Evolutionary conservation across 2,888 invertebrate species (phyloP).

Genomic region (Zygaena filipendulae): DNA sequence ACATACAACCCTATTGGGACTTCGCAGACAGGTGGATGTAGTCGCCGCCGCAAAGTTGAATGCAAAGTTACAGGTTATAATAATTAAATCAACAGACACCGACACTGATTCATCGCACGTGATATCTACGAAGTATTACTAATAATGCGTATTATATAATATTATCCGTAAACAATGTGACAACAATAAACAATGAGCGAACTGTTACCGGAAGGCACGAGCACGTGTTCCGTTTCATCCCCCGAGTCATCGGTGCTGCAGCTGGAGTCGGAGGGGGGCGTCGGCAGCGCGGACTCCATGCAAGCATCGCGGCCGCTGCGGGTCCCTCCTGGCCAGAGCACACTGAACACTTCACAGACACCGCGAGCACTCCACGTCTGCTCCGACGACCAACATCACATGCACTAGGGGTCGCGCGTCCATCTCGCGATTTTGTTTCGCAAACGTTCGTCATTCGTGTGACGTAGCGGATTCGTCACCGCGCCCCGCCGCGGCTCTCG

Average conservation of each 20-base stretch:
- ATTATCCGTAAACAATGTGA: too few relatives aligned
- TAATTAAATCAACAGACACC: too few relatives aligned
- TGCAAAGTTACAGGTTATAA: too few relatives aligned
- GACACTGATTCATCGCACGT: too few relatives aligned
- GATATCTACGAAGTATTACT: too few relatives aligned
- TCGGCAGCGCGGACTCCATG: conserved; percentile 44
- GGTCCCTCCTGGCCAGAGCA: too few relatives aligned
- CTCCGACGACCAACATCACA: neutral
- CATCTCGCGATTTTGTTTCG: conserved; percentile 38
- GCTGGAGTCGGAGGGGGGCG: conserved; percentile 27
- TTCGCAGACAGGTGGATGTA: too few relatives aligned
- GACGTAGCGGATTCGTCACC: conserved; percentile 52
- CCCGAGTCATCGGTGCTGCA: conserved; percentile 29
- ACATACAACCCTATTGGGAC: too few relatives aligned
- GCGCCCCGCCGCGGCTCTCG: conserved; percentile 21
- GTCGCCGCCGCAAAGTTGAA: too few relatives aligned
- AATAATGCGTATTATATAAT: too few relatives aligned
- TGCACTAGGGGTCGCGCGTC: conserved; percentile 41
- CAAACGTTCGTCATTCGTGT: conserved; percentile 40
- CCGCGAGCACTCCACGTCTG: conserved; percentile 10
- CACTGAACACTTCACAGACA: conserved; percentile 4
- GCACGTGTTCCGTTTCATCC: conserved; percentile 35
- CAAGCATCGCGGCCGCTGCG: conserved; percentile 61
- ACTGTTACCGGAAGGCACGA: conserved; percentile 66
- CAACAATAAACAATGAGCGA: too few relatives aligned